Evolutionary conservation across 2,797 vertebrate genomes (phyloP), one percentile per base, ranked within the genome.

Genomic region (Staurois parvus): DNA sequence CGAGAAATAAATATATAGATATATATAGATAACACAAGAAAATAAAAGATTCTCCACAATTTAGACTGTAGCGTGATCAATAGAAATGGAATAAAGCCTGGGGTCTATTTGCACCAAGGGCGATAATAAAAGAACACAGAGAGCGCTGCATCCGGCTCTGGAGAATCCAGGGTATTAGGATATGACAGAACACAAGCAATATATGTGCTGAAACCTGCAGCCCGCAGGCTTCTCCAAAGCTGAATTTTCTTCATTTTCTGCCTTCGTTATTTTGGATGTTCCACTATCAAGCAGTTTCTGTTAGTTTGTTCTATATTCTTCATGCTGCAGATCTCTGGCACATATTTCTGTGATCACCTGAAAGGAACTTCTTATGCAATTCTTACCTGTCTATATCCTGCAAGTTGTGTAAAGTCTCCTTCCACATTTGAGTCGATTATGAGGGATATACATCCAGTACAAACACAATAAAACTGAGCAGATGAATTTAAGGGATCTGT

Each of bases 171-270:
- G 81, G 89, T 84, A 87, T 76, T 89, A 88, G 42, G 90, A 90
- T 89, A 88, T 90, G 91, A 86, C 92, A 87, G 90, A 91, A 88
- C 88, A 90, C 59, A 87, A 88, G 86, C 82, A 86, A 84, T 87
- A 90, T 85, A 83, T 90, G 92, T 92, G 88, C 89, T 78, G 37
- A 91, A 92, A 91, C 91, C 91, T 90, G 79, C 26, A 75, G 88
- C 91, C 91, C 90, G 84, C 87, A 77, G 92, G 91, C 91, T 91
- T 90, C 89, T 88, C 90, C 88, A 85, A 91, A 90, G 89, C 92
- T 86, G 89, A 91, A 85, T 88, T 89, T 90, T 89, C 89, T 67
- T 88, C 90, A 90, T 92, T 89, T 76, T 84, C 82, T 86, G 89
- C 91, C 52, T 59, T 59, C 52, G 52, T 90, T 91, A 89, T 92